Base-by-base conservation (phyloP, 2,113 vertebrate genomes). In the Prolemur simus region DNA sequence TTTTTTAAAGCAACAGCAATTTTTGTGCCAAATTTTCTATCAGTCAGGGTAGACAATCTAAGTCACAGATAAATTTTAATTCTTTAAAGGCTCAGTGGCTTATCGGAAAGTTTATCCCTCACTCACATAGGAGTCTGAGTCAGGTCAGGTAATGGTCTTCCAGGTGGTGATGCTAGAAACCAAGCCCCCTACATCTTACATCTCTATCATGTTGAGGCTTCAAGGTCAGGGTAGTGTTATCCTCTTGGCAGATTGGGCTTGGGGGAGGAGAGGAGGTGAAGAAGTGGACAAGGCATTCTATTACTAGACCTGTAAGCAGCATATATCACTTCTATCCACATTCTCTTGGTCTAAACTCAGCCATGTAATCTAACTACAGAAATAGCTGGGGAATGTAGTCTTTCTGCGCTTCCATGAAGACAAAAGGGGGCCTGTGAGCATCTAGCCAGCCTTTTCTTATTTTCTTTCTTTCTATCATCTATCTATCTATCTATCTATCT, bases 101-200 rank as follows among this genome's bases (percentile, higher is more conserved):
- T 80, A 52, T 34, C 45, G 56, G 32, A 20, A 91, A 83, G 8
- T 49, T 56, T 69, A n/a, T 78, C 94, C 90, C 39, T 85, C 29
- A 60, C 6, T 89, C 29, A 39, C 12, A 15, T 6, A 45, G 13
- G 45, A 42, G 45, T 23, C 23, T 58, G 52, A 77, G 18, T 34
- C 2, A 60, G 10, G 7, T 10, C 32, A 78, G 12, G 17, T 56
- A 3, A 3, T 10, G 52, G 4, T 63, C 29, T 83, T 94, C 52
- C 32, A 32, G n/a, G 29, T 3, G 15, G 7, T 23, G 12, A 32
- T 76, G 5, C 21, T 84, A 34, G 52, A 78, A 81, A 56, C 32
- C 29, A 88, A 45, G 42, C 20, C 74, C 8, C 27, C 71, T 56
- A n/a, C 2, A 10, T 77, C 45, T 60, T 10, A 15, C 27, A 2